Percentiles rank a stretch among this genome's conserved stretches.
Conservation (phyloP, 2,888 invertebrate species). For the Oxycera nigricornis region DNA sequence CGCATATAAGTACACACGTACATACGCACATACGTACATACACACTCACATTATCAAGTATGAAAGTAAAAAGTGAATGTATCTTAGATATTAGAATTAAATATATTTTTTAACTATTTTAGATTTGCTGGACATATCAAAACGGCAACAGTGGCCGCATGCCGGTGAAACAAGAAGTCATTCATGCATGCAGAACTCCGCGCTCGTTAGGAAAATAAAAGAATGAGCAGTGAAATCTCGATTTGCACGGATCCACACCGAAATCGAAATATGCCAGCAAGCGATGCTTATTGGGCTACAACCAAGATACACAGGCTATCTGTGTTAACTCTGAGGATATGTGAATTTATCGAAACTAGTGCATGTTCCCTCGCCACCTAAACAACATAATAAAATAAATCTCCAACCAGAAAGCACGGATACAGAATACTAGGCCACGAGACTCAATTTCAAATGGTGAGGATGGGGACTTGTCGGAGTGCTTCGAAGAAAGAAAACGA, state of each 20-base stretch:
- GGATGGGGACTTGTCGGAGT: conserved; percentile 9
- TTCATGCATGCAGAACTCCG: too few species aligned
- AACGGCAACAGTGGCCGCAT: too few species aligned
- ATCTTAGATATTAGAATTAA: too few species aligned
- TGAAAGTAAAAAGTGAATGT: too few species aligned
- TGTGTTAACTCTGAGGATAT: conserved; percentile 30
- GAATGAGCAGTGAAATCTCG: too few species aligned
- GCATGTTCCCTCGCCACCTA: conserved; percentile 37
- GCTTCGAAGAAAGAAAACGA: conserved; percentile 10
- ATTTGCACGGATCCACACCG: conserved; percentile 8
- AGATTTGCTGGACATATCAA: too few species aligned
- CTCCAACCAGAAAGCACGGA: conserved; percentile 41
- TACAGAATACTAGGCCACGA: conserved; percentile 33
- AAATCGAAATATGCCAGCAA: conserved; percentile 18
- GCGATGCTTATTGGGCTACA: neutral
- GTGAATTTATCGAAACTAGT: conserved; percentile 42
- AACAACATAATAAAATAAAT: conserved; percentile 46
- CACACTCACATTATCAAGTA: too few species aligned
- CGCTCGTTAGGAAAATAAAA: too few species aligned
- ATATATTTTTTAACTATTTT: too few species aligned
- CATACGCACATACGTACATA: too few species aligned
- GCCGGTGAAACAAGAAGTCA: too few species aligned
- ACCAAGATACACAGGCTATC: conserved; percentile 5
- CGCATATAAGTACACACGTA: too few species aligned
- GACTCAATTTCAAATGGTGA: conserved; percentile 31